Evolutionary conservation across 2,888 invertebrate genomes (phyloP).

Genomic region (Vannuccia rotundouncinata): DNA sequence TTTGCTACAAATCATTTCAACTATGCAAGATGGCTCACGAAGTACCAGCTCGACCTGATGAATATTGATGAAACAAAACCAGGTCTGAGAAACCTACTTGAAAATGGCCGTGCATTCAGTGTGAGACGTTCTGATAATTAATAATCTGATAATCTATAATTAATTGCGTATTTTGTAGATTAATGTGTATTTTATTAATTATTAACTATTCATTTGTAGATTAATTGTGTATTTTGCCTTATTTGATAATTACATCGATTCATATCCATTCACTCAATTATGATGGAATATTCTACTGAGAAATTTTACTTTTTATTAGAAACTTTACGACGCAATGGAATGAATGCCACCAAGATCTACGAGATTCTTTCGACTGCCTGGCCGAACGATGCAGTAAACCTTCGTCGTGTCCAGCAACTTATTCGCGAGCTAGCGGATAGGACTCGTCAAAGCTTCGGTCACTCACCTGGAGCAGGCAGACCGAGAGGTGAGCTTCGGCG

Average conservation of each 20-base stretch:
- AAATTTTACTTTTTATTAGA: not conserved
- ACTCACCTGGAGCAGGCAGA: not conserved
- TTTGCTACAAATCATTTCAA: conserved; percentile 32
- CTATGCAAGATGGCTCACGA: conserved; percentile 25
- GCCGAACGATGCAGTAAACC: not conserved
- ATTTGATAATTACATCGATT: too few species aligned
- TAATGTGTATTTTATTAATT: too few species aligned
- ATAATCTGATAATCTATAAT: too few species aligned
- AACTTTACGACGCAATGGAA: not conserved
- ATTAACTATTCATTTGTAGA: too few species aligned
- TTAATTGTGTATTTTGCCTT: too few species aligned
- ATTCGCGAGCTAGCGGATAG: not conserved
- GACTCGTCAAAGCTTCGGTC: not conserved
- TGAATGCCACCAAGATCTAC: not conserved
- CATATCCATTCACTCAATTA: too few species aligned
- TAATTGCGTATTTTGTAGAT: too few species aligned
- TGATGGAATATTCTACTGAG: too few species aligned
- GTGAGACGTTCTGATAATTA: not conserved
- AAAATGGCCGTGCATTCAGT: conserved; percentile 27
- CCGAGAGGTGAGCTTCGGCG: not conserved
- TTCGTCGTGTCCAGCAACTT: not conserved
- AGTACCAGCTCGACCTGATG: conserved; percentile 30
- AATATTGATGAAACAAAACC: conserved; percentile 21
- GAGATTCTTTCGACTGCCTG: not conserved
- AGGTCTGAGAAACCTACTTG: conserved; percentile 30